Evolutionary conservation across 2,888 invertebrate species (phyloP), one percentile per base, ranked within the genome.

Genomic region (Folsomia manolachei): DNA sequence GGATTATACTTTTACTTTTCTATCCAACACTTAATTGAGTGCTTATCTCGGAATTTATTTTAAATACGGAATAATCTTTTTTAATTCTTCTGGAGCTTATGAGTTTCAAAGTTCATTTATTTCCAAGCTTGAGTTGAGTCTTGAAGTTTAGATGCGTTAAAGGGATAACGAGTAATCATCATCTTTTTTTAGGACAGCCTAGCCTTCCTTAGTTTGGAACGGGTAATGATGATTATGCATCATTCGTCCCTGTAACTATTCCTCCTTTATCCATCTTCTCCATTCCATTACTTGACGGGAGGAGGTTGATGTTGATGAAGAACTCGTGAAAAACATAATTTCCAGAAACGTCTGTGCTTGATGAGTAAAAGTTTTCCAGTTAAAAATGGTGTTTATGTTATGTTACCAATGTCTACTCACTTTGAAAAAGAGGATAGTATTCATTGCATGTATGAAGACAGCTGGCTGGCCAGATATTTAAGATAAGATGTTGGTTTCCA

Each of bases 291-390:
- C 39, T 39, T 39, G 39, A 39, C 39, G 39, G 39, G 39, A 39
- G 39, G n/a, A n/a, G n/a, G n/a, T n/a, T n/a, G 27, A 65, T 27
- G 66, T 26, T 71, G 71, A 71, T 66, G 66, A 39, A 62, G 62
- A 71, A 60, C 71, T 71, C 71, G 71, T 71, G 71, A 71, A 71
- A 71, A 27, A 51, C 66, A 71, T 71, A 71, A 71, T 71, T 62
- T 64, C 56, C 24, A 39, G 66, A 63, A 65, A 65, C 64, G 70
- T 14, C 39, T 39, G 39, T 39, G 39, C 39, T 39, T 39, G 39
- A 39, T 39, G 39, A 60, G 68, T 66, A 53, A 14, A 68, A 27
- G 39, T 68, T 68, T 60, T 52, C 39, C 51, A 60, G 68, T 60
- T 68, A 56, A 68, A 56, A 60, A 68, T 68, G 56, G 56, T 7